Base-by-base conservation (phyloP, 1,140 invertebrate species). In the Physella acuta region DNA sequence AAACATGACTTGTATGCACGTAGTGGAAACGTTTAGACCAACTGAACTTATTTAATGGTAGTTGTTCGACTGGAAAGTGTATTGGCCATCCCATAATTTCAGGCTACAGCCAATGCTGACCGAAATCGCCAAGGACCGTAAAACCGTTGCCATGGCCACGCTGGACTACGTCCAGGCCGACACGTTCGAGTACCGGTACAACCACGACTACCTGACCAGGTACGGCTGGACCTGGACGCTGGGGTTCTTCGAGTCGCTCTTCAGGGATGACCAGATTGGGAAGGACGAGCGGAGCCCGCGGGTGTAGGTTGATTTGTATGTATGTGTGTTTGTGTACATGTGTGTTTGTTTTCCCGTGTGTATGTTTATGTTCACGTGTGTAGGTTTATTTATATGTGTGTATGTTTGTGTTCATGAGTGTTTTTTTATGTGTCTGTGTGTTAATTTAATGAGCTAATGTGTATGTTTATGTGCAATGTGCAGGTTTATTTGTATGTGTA, bases 91-190 rank as follows among this genome's bases (percentile, higher is more conserved):
- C n/a, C n/a, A n/a, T 49, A 49, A n/a, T n/a, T n/a, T n/a, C 64
- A 83, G 96, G 96, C 82, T 98, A 56, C 94, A 97, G 78, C 95
- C 95, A 5, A 84, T 98, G 0, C 79, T 98, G 20, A 88, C 91
- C 4, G 89, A 94, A 75, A 95, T 98, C 73, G 93, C 92, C 0
- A 89, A 92, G 78, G 92, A 98, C 86, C 85, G 92, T 71, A 93
- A 90, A 76, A 94, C 93, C 0, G 56, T 81, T 14, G 77, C 76
- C 0, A 75, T 81, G 75, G 71, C 75, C 24, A 75, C 75, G 20
- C 73, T 81, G 24, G 80, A 81, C 62, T 76, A 78, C 63, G 71
- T 81, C 17, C 71, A 78, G 31, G 36, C 70, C 11, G 67, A 71
- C 16, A 74, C 75, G 26, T 72, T 81, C 26, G 60, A 70, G 0